A percentile compares a stretch with the other conserved stretches of the same genome.
Evolutionary conservation across 1,140 invertebrate species (phyloP).

Genomic region (Elysia chlorotica): DNA sequence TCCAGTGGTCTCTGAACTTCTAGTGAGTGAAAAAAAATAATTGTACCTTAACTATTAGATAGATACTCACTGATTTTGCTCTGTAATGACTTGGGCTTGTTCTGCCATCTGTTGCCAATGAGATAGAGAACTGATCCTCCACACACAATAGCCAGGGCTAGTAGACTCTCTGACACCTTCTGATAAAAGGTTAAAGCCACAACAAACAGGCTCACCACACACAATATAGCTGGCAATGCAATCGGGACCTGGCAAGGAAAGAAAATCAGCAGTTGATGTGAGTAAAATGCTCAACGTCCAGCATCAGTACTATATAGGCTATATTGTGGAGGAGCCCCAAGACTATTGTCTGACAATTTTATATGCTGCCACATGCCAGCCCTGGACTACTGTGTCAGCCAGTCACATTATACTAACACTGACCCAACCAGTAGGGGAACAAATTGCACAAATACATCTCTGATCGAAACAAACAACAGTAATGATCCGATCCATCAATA

Average conservation of each 20-base stretch:
- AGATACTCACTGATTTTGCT: constrained; percentile 72
- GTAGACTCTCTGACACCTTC: constrained; percentile 78
- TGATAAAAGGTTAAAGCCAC: constrained; percentile 66
- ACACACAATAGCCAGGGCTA: constrained; percentile 72
- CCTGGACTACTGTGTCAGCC: too few relatives aligned
- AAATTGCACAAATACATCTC: too few relatives aligned
- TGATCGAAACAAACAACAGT: too few relatives aligned
- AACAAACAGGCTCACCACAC: constrained; percentile 50
- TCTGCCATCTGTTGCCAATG: constrained; percentile 59
- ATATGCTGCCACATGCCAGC: too few relatives aligned
- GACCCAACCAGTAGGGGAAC: too few relatives aligned
- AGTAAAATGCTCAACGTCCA: too few relatives aligned
- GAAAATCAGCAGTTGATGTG: too few relatives aligned
- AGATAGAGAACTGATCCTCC: constrained; percentile 67
- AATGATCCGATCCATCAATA: too few relatives aligned
- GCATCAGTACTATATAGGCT: too few relatives aligned
- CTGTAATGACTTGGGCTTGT: constrained; percentile 73
- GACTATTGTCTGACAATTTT: too few relatives aligned
- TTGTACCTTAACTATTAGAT: not conserved
- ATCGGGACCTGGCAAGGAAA: constrained; percentile 50
- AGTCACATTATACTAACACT: too few relatives aligned
- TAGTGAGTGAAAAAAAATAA: not conserved
- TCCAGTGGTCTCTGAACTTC: not conserved
- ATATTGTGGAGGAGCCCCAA: too few relatives aligned
- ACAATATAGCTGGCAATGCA: constrained; percentile 46